Base-by-base conservation (phyloP, 2,113 vertebrate genomes). In the Myiozetetes cayanensis region DNA sequence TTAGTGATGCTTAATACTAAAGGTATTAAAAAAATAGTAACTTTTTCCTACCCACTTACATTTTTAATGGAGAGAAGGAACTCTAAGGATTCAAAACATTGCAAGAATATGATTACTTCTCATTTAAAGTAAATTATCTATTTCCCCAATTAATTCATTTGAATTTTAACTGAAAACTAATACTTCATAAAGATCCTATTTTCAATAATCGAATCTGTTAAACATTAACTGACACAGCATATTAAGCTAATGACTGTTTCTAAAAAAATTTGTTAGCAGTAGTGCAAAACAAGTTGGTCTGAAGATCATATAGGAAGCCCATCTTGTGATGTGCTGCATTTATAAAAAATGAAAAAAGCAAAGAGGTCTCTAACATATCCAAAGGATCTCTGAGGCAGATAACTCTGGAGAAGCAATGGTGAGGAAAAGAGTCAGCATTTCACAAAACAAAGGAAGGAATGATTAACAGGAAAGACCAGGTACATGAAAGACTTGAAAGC, bases 391-490 rank as follows among this genome's bases (percentile, higher is more conserved):
- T 39, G 37, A 76, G 43, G 28, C 35, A 47, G 49, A 28, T 33
- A 82, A 30, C 31, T 76, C 28, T 12, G 13, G 53, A 73, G 41
- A 82, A 79, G 58, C 33, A 83, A 76, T 58, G 46, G 17, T 79
- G 24, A 44, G 14, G 18, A 94, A 43, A 74, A 93, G 52, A 80
- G 49, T 80, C 90, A 90, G 85, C 91, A 89, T 85, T 89, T 87
- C 67, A 82, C 74, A 93, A 93, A 93, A 93, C 53, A 85, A 91
- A 88, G 67, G 55, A 88, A 75, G 46, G 31, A 88, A 88, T 86
- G 82, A 80, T 75, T 87, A 95, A 83, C 25, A 80, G 56, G 85
- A 83, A 47, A 87, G 22, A 44, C 39, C 79, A 90, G 55, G 77
- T 59, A 67, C 4, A 70, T 10, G 41, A 77, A 88, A 80, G 55